Conservation (phyloP, 37 sponge, comb jelly and placozoan species). For the Aphrocallistes beatrix region DNA sequence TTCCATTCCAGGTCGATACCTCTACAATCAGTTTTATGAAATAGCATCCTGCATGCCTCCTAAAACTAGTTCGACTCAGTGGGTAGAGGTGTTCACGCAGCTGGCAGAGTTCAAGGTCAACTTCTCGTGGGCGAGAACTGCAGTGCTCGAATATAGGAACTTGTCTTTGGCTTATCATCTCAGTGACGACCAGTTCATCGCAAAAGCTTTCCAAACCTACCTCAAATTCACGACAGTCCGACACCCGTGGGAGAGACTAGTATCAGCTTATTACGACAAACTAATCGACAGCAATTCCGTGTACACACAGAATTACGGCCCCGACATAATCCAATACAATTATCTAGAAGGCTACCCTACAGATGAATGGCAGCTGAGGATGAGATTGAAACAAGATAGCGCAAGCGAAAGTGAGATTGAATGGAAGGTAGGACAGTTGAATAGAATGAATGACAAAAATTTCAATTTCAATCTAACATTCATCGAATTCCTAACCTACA, state of each 20-base stretch:
- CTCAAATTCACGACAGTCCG: background rate
- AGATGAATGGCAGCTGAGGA: background rate
- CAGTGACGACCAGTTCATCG: background rate
- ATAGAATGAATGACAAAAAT: background rate
- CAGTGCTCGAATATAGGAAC: background rate
- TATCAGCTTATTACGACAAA: conserved; percentile 1
- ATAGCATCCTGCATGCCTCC: background rate
- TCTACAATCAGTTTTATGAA: background rate
- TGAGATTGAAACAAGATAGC: background rate
- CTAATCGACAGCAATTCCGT: background rate
- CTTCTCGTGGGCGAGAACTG: background rate
- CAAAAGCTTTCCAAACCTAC: background rate
- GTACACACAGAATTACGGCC: background rate
- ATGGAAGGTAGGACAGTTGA: background rate
- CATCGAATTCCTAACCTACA: background rate
- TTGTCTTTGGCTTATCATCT: background rate
- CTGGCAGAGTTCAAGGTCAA: background rate
- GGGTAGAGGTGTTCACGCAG: background rate
- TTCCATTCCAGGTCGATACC: background rate
- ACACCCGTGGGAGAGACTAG: background rate
- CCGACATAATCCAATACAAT: background rate
- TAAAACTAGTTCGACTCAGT: background rate
- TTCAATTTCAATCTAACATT: background rate
- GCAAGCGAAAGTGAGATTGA: background rate
- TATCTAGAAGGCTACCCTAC: background rate